Conservation (phyloP, 2,888 invertebrate species). For the Chaetogeoica ovagalla region DNA sequence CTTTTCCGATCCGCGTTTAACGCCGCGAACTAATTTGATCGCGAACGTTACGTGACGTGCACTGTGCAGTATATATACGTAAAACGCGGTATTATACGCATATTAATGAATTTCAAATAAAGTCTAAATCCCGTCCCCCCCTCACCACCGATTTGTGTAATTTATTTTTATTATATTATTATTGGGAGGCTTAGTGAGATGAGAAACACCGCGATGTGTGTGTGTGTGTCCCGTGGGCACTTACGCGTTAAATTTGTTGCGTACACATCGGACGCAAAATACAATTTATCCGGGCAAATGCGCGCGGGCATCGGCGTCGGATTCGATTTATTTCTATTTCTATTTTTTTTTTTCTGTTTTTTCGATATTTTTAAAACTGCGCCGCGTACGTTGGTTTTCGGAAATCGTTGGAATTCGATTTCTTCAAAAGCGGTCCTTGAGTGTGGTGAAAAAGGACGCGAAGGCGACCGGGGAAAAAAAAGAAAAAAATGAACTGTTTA, state of each 20-base stretch:
- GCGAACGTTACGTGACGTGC: background rate
- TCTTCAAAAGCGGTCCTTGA: background rate
- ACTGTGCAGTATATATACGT: no score
- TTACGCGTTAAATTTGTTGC: slow-evolving; percentile 3
- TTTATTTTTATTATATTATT: background rate
- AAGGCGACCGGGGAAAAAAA: background rate
- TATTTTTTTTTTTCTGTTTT: no score
- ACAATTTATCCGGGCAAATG: background rate
- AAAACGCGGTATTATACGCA: no score
- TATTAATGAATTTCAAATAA: background rate
- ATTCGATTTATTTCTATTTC: slow-evolving; percentile 6
- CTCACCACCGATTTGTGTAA: no score
- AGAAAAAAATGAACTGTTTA: background rate
- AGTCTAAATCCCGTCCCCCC: no score
- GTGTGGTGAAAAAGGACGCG: no score
- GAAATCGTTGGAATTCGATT: slow-evolving; percentile 33
- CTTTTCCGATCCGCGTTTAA: no score
- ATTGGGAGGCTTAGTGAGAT: slow-evolving; percentile 5
- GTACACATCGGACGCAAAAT: background rate
- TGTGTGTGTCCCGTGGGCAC: background rate
- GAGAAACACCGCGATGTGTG: background rate
- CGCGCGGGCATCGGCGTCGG: background rate
- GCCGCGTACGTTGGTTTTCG: background rate
- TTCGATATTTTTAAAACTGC: background rate
- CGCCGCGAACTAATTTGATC: background rate